Evolutionary conservation across 2,113 vertebrate species (phyloP).

Genomic region (Pristiophorus japonicus): DNA sequence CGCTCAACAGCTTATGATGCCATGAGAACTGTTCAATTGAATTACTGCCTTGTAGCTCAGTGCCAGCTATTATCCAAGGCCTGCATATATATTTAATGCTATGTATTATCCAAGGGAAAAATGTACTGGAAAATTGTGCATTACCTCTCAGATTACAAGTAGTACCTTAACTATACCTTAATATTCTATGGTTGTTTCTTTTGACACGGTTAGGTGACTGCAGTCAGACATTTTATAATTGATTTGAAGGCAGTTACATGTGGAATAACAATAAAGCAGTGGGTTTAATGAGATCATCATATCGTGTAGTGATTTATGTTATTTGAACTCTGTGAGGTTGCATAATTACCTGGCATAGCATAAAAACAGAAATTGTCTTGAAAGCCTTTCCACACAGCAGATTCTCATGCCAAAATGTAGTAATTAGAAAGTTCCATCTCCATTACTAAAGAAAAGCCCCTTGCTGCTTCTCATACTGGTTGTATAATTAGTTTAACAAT

Average conservation of each 20-base stretch:
- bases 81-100: not conserved
- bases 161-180: too few species aligned
- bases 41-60: not conserved
- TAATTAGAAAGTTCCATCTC: not conserved
- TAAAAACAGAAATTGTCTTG: not conserved
- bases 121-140: not conserved
- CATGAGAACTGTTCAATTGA: not conserved
- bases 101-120: not conserved
- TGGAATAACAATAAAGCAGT: not conserved
- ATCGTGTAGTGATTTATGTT: not conserved
- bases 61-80: slow-evolving; percentile 6
- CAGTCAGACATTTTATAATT: slow-evolving; percentile 3
- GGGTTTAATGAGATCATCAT: not conserved
- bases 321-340: not conserved
- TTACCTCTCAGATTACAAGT: not conserved
- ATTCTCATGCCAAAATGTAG: not conserved
- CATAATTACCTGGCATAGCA: not conserved
- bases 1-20: not conserved
- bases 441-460: slow-evolving; percentile 30
- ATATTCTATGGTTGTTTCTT: not conserved
- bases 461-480: slow-evolving; percentile 44
- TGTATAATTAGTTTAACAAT: slow-evolving; percentile 56
- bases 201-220: not conserved
- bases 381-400: not conserved
- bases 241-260: not conserved